A percentile compares a stretch with the other conserved stretches of the same genome.
Conservation (phyloP, 92 coral and sea anemone species). For the Porites evermanni region DNA sequence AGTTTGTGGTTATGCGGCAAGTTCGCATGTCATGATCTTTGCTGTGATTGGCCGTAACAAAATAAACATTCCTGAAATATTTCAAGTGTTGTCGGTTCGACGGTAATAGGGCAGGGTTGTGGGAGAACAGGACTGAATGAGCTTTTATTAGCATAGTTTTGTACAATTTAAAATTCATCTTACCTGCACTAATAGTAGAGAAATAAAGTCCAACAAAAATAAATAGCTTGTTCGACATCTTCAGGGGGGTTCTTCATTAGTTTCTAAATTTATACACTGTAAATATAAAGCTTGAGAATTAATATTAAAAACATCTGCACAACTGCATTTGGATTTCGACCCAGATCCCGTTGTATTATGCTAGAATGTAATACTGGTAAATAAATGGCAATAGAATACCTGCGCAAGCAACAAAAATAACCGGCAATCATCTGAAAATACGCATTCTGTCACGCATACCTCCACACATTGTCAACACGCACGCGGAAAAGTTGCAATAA, state of each 20-base stretch:
- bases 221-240: neutral
- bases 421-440: neutral
- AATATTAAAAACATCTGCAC: no score
- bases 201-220: slow-evolving; percentile 14
- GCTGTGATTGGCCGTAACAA: no score
- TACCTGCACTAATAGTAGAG: slow-evolving; percentile 3
- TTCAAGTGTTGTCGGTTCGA: no score
- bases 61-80: no score
- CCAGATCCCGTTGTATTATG: neutral
- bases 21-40: no score
- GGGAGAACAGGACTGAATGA: no score
- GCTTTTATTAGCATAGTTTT: no score
- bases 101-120: no score
- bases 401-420: neutral
- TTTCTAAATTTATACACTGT: neutral
- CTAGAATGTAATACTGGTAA: neutral
- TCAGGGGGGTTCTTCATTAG: neutral
- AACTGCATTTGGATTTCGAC: neutral
- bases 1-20: no score
- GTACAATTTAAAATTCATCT: neutral
- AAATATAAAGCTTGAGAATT: no score
- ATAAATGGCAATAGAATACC: neutral
- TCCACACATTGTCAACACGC: no score
- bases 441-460: neutral
- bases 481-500: neutral